Evolutionary conservation across 2,888 invertebrate species (phyloP), one percentile per base, ranked within the genome.

Genomic region (Plutella xylostella): DNA sequence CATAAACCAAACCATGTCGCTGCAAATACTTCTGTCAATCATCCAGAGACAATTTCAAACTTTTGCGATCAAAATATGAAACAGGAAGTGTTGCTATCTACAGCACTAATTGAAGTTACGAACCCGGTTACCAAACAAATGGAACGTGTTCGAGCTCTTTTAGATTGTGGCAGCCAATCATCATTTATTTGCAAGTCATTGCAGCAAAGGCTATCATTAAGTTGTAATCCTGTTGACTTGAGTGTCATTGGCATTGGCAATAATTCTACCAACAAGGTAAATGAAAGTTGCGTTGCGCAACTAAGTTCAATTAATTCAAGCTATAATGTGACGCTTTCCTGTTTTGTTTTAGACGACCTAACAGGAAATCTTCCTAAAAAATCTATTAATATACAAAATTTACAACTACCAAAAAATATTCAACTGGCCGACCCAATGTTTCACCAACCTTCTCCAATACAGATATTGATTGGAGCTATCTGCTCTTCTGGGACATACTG

Each of bases 151-250:
- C 34, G 48, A 3, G 47, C 45, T 11, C 21, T 53, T n/a, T 40
- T 53, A 5, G 49, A 49, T 30, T 47, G 48, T n/a, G 47, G 48
- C 5, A 49, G 51, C 25, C 48, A 51, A 17, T 48, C 49, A 12
- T 18, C 18, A 18, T 35, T 18, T 17, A 35, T 35, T 17, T 18
- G 18, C 9, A 18, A 17, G 17, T 35, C 35, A 17, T 18, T 35
- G 18, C 17, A 35, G 18, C 1, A 35, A 9, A 35, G 18, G 18
- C 17, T 35, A 35, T 17, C 18, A 9, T 35, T 35, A 35, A 17
- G 18, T 5, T 5, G 18, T 9, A 2, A 17, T 11, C 17, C 9
- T 18, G 18, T 18, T 4, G 18, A 18, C 17, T 17, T 35, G n/a
- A 33, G 15, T 14, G 15, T 33, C 7, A 15, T 33, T 33, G 33